Percentiles rank a stretch among this genome's conserved stretches.
Evolutionary conservation across 2,113 vertebrate species (phyloP).

Genomic region (Artemisiospiza belli): DNA sequence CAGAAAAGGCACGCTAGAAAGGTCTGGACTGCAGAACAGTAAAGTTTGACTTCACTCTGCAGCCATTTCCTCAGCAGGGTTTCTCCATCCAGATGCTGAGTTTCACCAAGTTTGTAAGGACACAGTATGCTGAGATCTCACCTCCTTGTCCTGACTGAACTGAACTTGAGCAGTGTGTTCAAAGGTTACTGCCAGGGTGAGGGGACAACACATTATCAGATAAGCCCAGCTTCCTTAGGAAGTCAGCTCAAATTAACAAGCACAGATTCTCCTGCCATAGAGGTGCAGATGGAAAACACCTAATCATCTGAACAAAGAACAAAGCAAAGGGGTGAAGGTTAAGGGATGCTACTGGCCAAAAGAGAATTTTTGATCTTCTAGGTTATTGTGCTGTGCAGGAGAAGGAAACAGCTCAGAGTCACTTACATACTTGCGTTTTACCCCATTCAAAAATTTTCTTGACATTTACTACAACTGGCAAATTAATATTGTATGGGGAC

Average conservation of each 20-base stretch:
- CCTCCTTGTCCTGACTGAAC: background rate
- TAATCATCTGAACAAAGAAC: constrained; percentile 56
- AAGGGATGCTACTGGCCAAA: background rate
- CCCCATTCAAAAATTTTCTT: constrained; percentile 11
- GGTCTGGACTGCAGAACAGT: background rate
- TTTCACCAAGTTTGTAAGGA: background rate
- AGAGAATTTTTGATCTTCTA: background rate
- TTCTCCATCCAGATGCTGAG: background rate
- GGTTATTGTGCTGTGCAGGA: background rate
- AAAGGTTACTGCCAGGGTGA: constrained; percentile 35
- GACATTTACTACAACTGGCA: background rate
- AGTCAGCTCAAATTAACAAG: constrained; percentile 37
- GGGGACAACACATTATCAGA: constrained; percentile 28
- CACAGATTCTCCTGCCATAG: constrained; percentile 2
- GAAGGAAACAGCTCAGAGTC: background rate
- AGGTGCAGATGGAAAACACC: constrained; percentile 47
- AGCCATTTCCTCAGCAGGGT: background rate
- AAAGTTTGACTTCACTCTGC: background rate
- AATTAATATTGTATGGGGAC: background rate
- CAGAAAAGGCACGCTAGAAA: background rate
- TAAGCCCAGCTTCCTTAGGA: constrained; percentile 50
- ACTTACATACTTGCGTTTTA: constrained; percentile 11
- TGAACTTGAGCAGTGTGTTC: background rate
- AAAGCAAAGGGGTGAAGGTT: constrained; percentile 44
- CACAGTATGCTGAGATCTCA: background rate